Base-by-base conservation (phyloP, 2,888 invertebrate genomes). In the Oscheius sp. region DNA sequence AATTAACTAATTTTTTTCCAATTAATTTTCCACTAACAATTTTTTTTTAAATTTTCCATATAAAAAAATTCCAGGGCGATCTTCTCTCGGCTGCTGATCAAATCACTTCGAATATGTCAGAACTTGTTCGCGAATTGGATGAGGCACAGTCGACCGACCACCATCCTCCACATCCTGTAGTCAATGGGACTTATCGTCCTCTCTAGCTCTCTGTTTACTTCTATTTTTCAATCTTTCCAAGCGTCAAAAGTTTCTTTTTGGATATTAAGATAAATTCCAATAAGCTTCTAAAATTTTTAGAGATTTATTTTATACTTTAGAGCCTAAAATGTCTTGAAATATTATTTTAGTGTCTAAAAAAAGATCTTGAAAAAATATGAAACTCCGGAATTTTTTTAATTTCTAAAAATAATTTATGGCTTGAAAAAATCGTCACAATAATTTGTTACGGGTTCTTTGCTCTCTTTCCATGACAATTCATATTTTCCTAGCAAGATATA, bases 41-140 rank as follows among this genome's bases (percentile, higher is more conserved):
- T n/a, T n/a, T n/a, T 33, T 1, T 41, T 24, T 61, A 22, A 3
- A 44, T 62, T 22, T 57, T 33, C 61, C n/a, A 8, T 36, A 24
- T 17, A 32, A n/a, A 54, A 22, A 33, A 63, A 44, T 44, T 82
- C 71, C 33, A 81, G 72, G 86, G 93, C 86, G 94, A 95, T 88
- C 90, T 97, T 65, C 90, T 96, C 79, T 92, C 93, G 85, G 95
- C 96, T 51, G 96, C 96, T 49, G 96, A 96, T 88, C 95, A 94
- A 30, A 95, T 97, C 80, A 95, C 96, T 72, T 94, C 94, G 88
- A 96, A 96, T 72, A 96, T 97, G 95, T 94, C 95, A 36, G 94
- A 94, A 28, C 90, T 97, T 81, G 96, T 97, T 81, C 91, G 94
- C 87, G 96, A 97, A 89, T 90, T 78, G 24, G 76, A 78, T 71